Conservation (phyloP, 2,797 vertebrate genomes). For the Champsocephalus gunnari region DNA sequence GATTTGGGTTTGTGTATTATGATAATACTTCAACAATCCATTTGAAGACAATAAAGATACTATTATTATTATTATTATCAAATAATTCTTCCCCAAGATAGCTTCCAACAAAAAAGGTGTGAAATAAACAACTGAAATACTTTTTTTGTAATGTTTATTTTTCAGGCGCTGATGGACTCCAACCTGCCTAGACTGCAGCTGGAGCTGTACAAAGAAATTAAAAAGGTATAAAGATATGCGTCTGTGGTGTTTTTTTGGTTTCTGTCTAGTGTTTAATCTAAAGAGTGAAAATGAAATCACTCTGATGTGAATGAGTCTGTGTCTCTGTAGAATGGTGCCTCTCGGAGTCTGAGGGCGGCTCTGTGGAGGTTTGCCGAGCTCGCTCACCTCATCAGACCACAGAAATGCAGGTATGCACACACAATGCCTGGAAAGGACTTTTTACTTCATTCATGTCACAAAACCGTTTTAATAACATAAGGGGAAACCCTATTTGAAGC, state of each 20-base stretch:
- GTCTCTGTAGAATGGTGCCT: conserved; percentile 91
- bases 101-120: no score
- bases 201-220: conserved; percentile 98
- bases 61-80: no score
- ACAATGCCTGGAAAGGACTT: background rate
- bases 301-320: background rate
- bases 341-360: conserved; percentile 95
- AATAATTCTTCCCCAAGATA: no score
- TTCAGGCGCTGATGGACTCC: conserved; percentile 96
- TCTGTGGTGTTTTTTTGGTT: background rate
- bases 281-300: background rate
- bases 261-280: conserved; percentile 9
- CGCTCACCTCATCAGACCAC: conserved; percentile 96
- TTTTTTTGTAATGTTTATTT: conserved; percentile 15
- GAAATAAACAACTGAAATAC: no score
- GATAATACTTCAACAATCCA: background rate
- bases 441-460: background rate
- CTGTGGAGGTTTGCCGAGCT: conserved; percentile 99
- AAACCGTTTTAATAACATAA: background rate
- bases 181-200: conserved; percentile 95
- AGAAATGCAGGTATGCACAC: conserved; percentile 94
- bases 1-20: background rate
- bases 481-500: background rate
- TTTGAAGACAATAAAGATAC: no score
- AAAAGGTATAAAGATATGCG: conserved; percentile 87